Evolutionary conservation across 2,888 invertebrate genomes (phyloP), one percentile per base, ranked within the genome.

Genomic region (Eristalinus sepulchralis): DNA sequence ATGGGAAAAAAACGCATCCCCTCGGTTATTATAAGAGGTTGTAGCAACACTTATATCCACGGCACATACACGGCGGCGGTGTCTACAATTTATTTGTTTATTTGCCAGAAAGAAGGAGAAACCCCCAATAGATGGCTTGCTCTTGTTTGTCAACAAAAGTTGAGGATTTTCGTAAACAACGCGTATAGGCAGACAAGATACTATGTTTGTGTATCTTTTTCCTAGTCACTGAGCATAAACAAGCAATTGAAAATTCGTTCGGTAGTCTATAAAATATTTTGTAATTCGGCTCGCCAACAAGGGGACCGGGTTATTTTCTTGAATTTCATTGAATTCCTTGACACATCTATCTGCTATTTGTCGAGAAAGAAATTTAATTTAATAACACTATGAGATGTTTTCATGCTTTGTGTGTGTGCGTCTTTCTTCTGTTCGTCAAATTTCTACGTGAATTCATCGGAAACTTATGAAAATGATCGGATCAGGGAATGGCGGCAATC

Each of bases 141-240:
- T 68, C 34, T 34, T 68, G 57, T 68, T 68, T 68, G 57, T 68
- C 68, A 68, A 68, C 68, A 68, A 17, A 68, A 34, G 33, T 57
- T 57, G 57, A 57, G 34, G 57, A 68, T 68, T 68, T 34, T 68
- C 33, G 57, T 70, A 70, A 70, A 59, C 68, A 70, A 70, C 27
- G 34, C 13, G 34, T 13, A 13, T 13, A 68, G 33, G 13, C 31
- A 57, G 53, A 17, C 34, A 59, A 57, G 34, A 22, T 31, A 39
- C 6, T 53, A n/a, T 59, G 11, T 33, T 55, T 67, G 31, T 67
- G 33, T 67, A 33, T 67, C 55, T 17, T 20, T 27, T 33, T 67
- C 24, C 47, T 20, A 47, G 47, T 55, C 67, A 33, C 55, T 55
- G 67, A 67, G 20, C 47, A 67, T 67, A 55, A 67, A 67, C 55